Conservation (phyloP, 2,113 vertebrate species). For the Pandion haliaetus region DNA sequence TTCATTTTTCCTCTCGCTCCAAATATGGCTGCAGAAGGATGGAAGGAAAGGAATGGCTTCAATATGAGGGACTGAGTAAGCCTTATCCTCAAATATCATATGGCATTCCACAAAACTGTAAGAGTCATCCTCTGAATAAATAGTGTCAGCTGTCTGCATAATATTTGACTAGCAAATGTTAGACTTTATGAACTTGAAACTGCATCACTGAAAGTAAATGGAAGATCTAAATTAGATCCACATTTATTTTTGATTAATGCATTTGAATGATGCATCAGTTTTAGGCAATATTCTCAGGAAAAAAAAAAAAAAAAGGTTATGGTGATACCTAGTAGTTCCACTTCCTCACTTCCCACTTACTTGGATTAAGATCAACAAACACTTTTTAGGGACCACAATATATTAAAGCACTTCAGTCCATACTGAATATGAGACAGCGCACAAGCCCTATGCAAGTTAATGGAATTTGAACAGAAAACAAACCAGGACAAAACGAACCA, state of each 20-base stretch:
- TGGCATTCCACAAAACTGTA: neutral
- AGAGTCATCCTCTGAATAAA: neutral
- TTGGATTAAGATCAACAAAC: neutral
- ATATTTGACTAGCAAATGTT: neutral
- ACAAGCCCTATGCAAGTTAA: neutral
- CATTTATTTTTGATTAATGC: neutral
- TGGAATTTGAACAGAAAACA: neutral
- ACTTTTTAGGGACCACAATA: neutral
- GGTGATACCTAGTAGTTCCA: neutral
- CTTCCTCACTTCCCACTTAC: neutral
- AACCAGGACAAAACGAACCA: neutral
- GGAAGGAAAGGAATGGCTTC: neutral
- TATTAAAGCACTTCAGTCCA: neutral
- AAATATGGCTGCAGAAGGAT: neutral
- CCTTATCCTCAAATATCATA: neutral
- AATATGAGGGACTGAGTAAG: neutral
- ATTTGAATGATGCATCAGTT: neutral
- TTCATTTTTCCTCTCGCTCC: neutral
- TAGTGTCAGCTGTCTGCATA: neutral
- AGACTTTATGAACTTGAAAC: neutral
- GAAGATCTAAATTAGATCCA: neutral
- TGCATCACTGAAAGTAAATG: neutral
- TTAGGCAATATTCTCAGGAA: neutral
- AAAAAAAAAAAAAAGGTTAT: neutral
- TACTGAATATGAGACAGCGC: neutral